Evolutionary conservation across 1,140 invertebrate species (phyloP), one percentile per base, ranked within the genome.

Genomic region (Papilio aristodemus): DNA sequence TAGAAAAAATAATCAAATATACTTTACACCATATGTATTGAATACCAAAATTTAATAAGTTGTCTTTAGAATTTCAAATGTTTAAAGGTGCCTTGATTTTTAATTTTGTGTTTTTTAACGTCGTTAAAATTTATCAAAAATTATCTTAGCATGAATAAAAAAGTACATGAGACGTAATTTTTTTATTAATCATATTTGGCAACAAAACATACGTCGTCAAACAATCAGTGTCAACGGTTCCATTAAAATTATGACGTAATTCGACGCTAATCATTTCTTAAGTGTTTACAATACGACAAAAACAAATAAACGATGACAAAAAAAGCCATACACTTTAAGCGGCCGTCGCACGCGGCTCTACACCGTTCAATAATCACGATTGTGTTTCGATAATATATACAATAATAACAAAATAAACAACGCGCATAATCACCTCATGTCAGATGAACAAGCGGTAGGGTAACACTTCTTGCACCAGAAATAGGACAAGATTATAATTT

Each of bases 381-480:
- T 84, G 87, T 90, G 88, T 89, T 90, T 86, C 85, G 87, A 90
- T 90, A 89, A 90, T 86, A 87, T n/a, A n/a, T 88, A 87, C 81
- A 86, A 89, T 87, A 89, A 88, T 84, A 89, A 90, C 83, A 89
- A 87, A 87, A 89, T 86, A 88, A 88, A 90, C 86, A 89, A 84
- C 78, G 71, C 72, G 70, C 83, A 77, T 90, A 90, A 90, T 89
- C 87, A 90, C 84, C 83, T 90, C 85, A 79, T 79, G 86, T 87
- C 85, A 85, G 81, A 68, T 71, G 80, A 78, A 80, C 74, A 79
- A 77, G 68, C 59, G 76, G 60, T 77, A 71, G 57, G 67, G 77
- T 79, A 70, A 74, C 80, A 27, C 2, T n/a, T 64, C 14, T 64
- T 25, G 1, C 5, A 19, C 2, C n/a, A 41, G 38, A 43, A 64